Percentiles rank a stretch among this genome's conserved stretches.
These are phyloP conservation scores for Nyleta sp. DNA, from an alignment of 2,888 invertebrate species.

Conservation along the genomic window DNA sequence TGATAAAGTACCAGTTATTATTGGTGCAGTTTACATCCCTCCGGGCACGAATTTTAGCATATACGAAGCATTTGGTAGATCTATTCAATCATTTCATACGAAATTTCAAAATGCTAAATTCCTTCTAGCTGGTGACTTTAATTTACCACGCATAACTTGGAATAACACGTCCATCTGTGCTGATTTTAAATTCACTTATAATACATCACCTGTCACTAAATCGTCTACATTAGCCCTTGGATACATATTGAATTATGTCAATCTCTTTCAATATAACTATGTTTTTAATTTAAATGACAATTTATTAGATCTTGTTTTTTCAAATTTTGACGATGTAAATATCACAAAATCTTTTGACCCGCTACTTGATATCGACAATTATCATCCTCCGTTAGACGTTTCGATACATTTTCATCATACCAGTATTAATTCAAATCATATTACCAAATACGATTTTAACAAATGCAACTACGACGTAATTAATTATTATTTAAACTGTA, in stretches of 20 bases:
- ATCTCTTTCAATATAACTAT: conserved; percentile 1
- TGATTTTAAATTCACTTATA: not conserved
- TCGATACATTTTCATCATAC: not conserved
- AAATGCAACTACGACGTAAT: not conserved
- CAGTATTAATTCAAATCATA: not conserved
- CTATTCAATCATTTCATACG: not conserved
- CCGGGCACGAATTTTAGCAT: not conserved
- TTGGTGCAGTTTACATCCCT: not conserved
- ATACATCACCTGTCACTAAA: not conserved
- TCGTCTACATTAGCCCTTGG: not conserved
- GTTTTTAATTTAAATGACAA: not conserved
- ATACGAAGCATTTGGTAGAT: not conserved
- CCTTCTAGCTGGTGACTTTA: not conserved
- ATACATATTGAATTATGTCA: not conserved
- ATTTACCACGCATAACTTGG: not conserved
- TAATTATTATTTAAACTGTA: not conserved
- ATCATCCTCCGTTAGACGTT: not conserved
- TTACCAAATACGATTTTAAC: not conserved
- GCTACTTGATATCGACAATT: not conserved
- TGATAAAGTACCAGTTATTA: not conserved
- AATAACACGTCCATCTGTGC: not conserved
- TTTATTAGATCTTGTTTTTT: not conserved
- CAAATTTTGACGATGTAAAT: not conserved
- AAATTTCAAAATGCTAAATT: not conserved
- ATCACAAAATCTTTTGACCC: not conserved